Conservation (phyloP, 2,888 invertebrate species). For the Cabera pusaria region DNA sequence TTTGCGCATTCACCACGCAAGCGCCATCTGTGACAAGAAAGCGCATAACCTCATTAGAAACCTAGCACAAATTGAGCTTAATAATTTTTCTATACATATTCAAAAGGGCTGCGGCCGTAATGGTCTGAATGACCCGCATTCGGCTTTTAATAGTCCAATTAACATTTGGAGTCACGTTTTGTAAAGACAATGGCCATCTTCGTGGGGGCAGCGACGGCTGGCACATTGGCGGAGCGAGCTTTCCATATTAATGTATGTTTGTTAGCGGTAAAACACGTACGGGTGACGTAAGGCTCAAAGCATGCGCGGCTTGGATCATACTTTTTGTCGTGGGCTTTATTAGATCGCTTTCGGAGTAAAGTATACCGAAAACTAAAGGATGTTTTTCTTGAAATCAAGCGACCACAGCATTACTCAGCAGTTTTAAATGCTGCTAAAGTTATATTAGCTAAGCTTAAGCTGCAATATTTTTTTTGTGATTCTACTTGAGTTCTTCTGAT, state of each 20-base stretch:
- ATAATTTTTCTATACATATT: conserved; percentile 83
- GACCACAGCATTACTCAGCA: no score
- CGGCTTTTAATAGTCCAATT: conserved; percentile 81
- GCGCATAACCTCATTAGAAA: conserved; percentile 83
- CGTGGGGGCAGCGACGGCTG: conserved; percentile 78
- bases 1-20: conserved; percentile 73
- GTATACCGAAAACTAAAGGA: no score
- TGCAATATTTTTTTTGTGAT: background rate
- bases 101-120: conserved; percentile 78
- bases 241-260: conserved; percentile 83
- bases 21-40: conserved; percentile 80
- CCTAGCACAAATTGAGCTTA: conserved; percentile 79
- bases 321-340: conserved; percentile 52
- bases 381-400: no score
- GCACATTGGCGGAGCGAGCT: conserved; percentile 77
- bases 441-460: background rate
- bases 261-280: conserved; percentile 82
- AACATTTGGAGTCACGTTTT: conserved; percentile 82
- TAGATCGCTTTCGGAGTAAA: conserved; percentile 28
- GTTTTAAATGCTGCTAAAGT: no score
- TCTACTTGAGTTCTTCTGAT: no score
- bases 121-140: conserved; percentile 82
- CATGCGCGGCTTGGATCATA: conserved; percentile 61
- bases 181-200: conserved; percentile 82
- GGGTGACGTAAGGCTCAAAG: conserved; percentile 69